Evolutionary conservation across 2,888 invertebrate species (phyloP).

Genomic region (Tetranychus piercei): DNA sequence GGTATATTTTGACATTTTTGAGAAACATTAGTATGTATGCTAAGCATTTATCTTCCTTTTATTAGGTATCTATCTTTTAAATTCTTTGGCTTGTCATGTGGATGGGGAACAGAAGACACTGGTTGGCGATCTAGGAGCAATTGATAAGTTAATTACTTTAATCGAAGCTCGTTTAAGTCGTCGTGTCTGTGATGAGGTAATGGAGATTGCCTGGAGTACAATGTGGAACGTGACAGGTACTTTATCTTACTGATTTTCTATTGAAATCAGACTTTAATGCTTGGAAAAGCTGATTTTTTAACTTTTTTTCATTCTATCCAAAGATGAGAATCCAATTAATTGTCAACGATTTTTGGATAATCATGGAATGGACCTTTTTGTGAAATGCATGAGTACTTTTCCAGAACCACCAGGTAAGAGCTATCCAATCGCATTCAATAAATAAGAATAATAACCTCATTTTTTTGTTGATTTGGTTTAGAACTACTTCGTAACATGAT

Average conservation of each 20-base stretch:
- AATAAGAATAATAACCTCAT: background rate
- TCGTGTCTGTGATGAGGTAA: conserved; percentile 71
- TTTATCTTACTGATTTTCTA: background rate
- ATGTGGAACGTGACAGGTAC: conserved; percentile 63
- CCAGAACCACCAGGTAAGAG: conserved; percentile 17
- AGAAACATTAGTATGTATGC: background rate
- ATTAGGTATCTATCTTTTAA: conserved; percentile 62
- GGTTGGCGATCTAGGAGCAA: conserved; percentile 72
- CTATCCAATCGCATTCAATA: background rate
- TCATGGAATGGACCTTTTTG: conserved; percentile 72
- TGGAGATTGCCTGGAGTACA: conserved; percentile 97
- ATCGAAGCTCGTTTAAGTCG: conserved; percentile 60
- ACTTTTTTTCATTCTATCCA: background rate
- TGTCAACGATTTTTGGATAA: conserved; percentile 72
- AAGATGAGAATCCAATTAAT: conserved; percentile 81
- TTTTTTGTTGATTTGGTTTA: conserved; percentile 34
- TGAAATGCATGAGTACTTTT: conserved; percentile 47
- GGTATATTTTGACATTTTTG: conserved; percentile 32
- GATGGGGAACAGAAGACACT: conserved; percentile 78
- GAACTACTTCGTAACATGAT: conserved; percentile 92
- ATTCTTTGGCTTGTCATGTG: conserved; percentile 88
- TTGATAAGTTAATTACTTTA: conserved; percentile 67
- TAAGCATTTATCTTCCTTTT: background rate
- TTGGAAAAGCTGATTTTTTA: background rate
- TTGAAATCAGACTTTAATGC: background rate